Conservation (phyloP, 2,113 vertebrate genomes). For the Dascyllus trimaculatus region DNA sequence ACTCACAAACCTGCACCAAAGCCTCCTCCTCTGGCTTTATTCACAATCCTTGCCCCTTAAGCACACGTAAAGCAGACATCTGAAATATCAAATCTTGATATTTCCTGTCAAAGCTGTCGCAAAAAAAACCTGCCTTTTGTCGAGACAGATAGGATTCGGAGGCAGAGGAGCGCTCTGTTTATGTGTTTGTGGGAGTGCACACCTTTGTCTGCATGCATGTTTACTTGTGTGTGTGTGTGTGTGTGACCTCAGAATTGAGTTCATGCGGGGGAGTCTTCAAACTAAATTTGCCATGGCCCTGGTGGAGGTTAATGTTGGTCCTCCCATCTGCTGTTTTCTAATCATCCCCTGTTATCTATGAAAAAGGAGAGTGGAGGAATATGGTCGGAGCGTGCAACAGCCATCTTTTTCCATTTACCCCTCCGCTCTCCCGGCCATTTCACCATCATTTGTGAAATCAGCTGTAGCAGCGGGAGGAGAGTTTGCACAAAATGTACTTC, state of each 20-base stretch:
- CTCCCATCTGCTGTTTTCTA: slow-evolving; percentile 81
- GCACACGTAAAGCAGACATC: neutral
- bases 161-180: slow-evolving; percentile 22
- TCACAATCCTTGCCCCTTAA: slow-evolving; percentile 6
- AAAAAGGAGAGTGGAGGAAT: slow-evolving; percentile 61
- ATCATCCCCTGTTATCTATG: slow-evolving; percentile 82
- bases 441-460: slow-evolving; percentile 87
- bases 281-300: slow-evolving; percentile 59
- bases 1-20: slow-evolving; percentile 1
- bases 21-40: slow-evolving; percentile 4
- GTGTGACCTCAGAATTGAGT: slow-evolving; percentile 48
- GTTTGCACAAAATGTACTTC: slow-evolving; percentile 78
- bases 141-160: slow-evolving; percentile 44
- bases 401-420: slow-evolving; percentile 81
- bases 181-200: slow-evolving; percentile 24
- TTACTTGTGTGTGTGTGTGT: slow-evolving; percentile 1
- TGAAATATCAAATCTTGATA: slow-evolving; percentile 40
- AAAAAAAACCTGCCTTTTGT: slow-evolving; percentile 35
- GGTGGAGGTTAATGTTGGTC: slow-evolving; percentile 64
- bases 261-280: slow-evolving; percentile 47
- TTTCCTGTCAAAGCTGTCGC: slow-evolving; percentile 50
- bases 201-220: slow-evolving; percentile 24
- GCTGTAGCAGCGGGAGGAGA: slow-evolving; percentile 80
- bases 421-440: slow-evolving; percentile 79
- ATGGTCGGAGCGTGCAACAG: slow-evolving; percentile 64